Conservation (phyloP, 2,797 vertebrate genomes). For the Acanthurus leucopareius region DNA sequence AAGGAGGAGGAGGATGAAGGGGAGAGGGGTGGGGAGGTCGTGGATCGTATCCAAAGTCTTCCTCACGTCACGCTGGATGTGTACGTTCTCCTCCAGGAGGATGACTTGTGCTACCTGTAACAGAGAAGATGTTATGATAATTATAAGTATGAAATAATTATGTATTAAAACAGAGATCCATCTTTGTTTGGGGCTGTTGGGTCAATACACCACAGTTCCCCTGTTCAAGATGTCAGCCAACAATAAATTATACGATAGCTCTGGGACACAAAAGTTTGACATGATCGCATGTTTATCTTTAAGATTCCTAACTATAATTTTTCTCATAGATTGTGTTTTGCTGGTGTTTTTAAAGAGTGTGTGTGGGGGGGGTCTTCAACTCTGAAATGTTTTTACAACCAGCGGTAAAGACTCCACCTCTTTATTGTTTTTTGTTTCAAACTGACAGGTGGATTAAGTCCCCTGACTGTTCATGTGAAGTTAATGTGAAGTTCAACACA, state of each 20-base stretch:
- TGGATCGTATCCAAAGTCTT: conserved; percentile 36
- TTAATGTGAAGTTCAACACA: conserved; percentile 1
- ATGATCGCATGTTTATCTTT: conserved; percentile 31
- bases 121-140: neutral
- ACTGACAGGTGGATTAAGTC: neutral
- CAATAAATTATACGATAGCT: neutral
- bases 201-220: too few species aligned
- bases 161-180: neutral
- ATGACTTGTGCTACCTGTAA: conserved; percentile 71
- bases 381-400: conserved; percentile 33
- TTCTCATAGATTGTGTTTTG: conserved; percentile 13
- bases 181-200: neutral
- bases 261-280: conserved; percentile 34
- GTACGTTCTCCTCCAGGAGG: conserved; percentile 51
- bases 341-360: neutral
- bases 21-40: neutral
- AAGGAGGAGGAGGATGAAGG: neutral
- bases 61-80: conserved; percentile 37
- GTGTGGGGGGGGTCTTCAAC: neutral
- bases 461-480: neutral
- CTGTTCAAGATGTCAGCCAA: conserved; percentile 1
- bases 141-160: neutral
- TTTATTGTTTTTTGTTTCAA: too few species aligned
- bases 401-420: neutral
- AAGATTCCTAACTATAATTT: neutral